phyloP scores from a whole-genome alignment of 2,888 invertebrate genomes.

The Drosophila anomalata region DNA sequence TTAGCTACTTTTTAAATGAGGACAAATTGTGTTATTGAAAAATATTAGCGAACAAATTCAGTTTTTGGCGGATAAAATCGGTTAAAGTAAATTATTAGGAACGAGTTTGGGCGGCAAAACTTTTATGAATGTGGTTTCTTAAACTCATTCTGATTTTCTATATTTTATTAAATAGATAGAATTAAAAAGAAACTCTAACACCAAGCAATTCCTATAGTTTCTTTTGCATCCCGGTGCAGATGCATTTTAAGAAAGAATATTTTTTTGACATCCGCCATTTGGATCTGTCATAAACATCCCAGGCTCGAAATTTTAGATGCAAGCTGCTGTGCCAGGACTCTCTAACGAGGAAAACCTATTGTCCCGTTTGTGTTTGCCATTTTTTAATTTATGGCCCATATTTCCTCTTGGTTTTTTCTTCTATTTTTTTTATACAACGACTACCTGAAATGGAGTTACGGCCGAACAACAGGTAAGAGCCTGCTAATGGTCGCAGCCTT shows the following conservation, averaged over 20 bases:
- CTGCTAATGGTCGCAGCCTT: conserved; percentile 36
- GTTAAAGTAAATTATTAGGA: neutral
- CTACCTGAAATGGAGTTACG: conserved; percentile 53
- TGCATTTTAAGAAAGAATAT: conserved; percentile 8
- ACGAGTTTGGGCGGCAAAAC: neutral
- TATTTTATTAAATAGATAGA: neutral
- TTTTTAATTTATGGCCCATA: conserved; percentile 73
- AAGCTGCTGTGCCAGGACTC: conserved; percentile 21
- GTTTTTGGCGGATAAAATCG: conserved; percentile 2
- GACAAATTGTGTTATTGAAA: conserved; percentile 2
- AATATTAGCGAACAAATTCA: conserved; percentile 8
- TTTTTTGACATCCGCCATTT: conserved; percentile 25
- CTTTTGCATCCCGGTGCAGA: neutral
- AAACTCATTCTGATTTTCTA: too few species aligned
- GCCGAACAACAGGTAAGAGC: conserved; percentile 38
- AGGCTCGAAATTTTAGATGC: conserved; percentile 3
- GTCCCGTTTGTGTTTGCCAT: conserved; percentile 53
- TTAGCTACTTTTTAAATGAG: conserved; percentile 5
- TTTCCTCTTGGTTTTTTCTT: conserved; percentile 53
- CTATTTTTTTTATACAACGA: conserved; percentile 23
- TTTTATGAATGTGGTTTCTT: neutral
- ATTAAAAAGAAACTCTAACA: neutral
- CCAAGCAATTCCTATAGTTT: neutral
- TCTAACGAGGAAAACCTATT: conserved; percentile 40
- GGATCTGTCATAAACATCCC: conserved; percentile 28